phyloP scores from a whole-genome alignment of 2,113 vertebrate genomes.

The Aspidoscelis tigris region DNA sequence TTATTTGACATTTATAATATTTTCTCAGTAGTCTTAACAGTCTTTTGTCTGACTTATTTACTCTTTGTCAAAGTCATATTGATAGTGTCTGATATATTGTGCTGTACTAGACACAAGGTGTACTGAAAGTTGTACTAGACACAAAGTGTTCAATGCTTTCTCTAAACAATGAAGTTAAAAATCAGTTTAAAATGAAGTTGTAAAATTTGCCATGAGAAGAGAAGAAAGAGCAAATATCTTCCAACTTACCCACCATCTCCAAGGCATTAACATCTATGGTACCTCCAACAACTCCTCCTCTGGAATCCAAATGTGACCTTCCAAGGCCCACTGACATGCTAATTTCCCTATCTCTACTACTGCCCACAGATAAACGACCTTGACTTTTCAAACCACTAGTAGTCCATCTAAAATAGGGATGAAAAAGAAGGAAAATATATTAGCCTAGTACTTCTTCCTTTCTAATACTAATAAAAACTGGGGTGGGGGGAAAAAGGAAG shows the following conservation, averaged over 20 bases:
- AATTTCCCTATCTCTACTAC: slow-evolving; percentile 95
- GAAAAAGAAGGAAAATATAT: slow-evolving; percentile 11
- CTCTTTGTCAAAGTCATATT: neutral
- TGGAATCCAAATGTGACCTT: slow-evolving; percentile 95
- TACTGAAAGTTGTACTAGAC: neutral
- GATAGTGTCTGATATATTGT: neutral
- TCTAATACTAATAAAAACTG: neutral
- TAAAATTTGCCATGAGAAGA: too few species aligned
- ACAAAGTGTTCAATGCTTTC: neutral
- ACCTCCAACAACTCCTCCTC: slow-evolving; percentile 97
- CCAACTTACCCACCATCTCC: slow-evolving; percentile 97
- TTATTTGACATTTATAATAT: neutral
- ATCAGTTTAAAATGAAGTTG: too few species aligned
- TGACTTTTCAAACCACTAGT: slow-evolving; percentile 98
- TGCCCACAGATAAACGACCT: slow-evolving; percentile 95
- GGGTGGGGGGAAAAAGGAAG: neutral
- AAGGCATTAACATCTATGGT: slow-evolving; percentile 98
- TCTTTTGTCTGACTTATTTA: neutral
- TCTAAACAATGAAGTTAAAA: neutral
- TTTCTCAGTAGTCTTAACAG: neutral
- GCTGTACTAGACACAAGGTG: neutral
- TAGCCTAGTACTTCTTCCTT: neutral
- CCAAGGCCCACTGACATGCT: slow-evolving; percentile 97
- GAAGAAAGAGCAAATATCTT: slow-evolving; percentile 10
- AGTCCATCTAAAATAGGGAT: slow-evolving; percentile 85